phyloP scores from a whole-genome alignment of 1,140 invertebrate species.

The Tyrophagus putrescentiae region DNA sequence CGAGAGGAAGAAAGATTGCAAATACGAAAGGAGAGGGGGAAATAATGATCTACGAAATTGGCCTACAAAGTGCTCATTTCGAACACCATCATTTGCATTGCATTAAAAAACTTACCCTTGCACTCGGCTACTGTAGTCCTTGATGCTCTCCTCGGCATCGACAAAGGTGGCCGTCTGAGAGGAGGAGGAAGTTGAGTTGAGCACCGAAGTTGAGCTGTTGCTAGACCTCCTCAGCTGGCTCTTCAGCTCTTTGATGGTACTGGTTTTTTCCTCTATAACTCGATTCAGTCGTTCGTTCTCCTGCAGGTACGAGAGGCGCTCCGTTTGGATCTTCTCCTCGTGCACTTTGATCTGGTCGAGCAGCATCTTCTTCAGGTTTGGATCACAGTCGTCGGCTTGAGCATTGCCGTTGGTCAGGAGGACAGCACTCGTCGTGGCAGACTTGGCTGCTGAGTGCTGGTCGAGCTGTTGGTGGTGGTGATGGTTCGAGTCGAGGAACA shows the following conservation, averaged over 20 bases:
- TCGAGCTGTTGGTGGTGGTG: background rate
- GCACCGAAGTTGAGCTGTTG: background rate
- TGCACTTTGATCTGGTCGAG: background rate
- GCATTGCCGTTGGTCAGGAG: background rate
- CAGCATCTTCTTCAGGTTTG: background rate
- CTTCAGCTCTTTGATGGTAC: background rate
- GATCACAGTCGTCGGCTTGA: background rate
- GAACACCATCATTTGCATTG: too few relatives aligned
- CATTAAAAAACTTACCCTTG: slow-evolving; percentile 14
- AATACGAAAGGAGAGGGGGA: too few relatives aligned
- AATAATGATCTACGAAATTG: too few relatives aligned
- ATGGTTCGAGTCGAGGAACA: background rate
- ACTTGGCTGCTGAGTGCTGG: background rate
- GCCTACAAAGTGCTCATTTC: too few relatives aligned
- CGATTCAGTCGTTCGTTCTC: slow-evolving; percentile 3
- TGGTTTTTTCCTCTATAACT: background rate
- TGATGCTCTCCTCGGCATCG: background rate
- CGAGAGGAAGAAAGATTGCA: too few relatives aligned
- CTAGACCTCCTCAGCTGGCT: background rate
- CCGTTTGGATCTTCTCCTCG: background rate
- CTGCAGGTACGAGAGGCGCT: background rate
- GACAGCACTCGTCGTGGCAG: background rate
- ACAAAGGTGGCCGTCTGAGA: background rate
- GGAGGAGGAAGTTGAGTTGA: background rate
- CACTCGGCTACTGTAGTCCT: background rate